Conservation (phyloP, 1,140 invertebrate species). For the Archivesica marissinica region DNA sequence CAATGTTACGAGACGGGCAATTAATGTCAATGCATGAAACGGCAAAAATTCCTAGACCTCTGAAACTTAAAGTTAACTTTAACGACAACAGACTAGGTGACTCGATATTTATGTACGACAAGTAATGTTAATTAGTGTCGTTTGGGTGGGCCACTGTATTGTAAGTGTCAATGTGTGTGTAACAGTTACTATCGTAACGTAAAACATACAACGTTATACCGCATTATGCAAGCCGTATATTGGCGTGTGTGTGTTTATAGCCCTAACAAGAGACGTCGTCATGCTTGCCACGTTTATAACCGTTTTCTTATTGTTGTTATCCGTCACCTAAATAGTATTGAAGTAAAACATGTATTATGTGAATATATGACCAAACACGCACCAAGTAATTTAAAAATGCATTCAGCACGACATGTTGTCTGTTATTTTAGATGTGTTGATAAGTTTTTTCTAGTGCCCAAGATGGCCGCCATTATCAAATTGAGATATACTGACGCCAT, state of each 20-base stretch:
- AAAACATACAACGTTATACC: constrained; percentile 29
- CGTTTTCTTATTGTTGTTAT: no score
- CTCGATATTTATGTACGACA: constrained; percentile 51
- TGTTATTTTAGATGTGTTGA: no score
- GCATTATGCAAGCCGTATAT: constrained; percentile 15
- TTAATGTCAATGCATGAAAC: constrained; percentile 36
- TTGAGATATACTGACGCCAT: no score
- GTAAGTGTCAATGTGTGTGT: constrained; percentile 46
- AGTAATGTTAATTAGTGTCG: constrained; percentile 57
- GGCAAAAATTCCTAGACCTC: constrained; percentile 22
- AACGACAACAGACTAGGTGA: constrained; percentile 47
- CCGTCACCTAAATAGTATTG: no score
- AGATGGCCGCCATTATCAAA: no score
- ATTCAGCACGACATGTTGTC: no score
- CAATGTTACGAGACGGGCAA: neutral
- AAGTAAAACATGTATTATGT: no score
- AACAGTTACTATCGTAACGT: constrained; percentile 10
- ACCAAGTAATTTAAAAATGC: no score
- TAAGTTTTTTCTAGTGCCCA: no score
- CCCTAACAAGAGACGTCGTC: no score
- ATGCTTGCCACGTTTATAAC: no score
- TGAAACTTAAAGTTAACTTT: constrained; percentile 41
- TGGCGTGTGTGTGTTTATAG: neutral
- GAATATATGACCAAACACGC: no score
- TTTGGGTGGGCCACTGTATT: constrained; percentile 43